Percentiles rank a stretch among this genome's conserved stretches.
Conservation (phyloP, 2,113 vertebrate species). For the Parus major region DNA sequence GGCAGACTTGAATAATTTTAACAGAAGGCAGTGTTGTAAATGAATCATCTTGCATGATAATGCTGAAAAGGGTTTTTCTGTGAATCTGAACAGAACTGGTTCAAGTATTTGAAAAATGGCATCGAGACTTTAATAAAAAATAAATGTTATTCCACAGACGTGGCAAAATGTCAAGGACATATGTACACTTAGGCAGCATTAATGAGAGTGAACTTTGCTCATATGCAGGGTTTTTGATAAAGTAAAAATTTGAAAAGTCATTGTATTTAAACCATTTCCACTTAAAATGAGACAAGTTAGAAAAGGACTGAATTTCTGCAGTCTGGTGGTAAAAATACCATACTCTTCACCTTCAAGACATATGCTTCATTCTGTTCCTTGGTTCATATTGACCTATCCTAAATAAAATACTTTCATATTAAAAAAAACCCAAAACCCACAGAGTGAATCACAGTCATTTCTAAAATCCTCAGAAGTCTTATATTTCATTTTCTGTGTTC, state of each 20-base stretch:
- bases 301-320: background rate
- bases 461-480: background rate
- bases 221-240: background rate
- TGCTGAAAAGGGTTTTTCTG: background rate
- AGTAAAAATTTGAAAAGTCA: background rate
- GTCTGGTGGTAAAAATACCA: background rate
- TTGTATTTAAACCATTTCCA: background rate
- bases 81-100: background rate
- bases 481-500: background rate
- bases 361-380: background rate
- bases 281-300: background rate
- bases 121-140: background rate
- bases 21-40: background rate
- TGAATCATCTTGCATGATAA: background rate
- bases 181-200: background rate
- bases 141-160: background rate
- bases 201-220: slow-evolving; percentile 33
- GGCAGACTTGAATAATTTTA: background rate
- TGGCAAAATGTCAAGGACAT: slow-evolving; percentile 27
- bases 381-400: background rate
- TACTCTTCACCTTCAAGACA: background rate
- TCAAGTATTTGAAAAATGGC: background rate
- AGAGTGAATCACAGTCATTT: background rate
- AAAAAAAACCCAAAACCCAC: rapidly evolving
- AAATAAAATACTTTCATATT: background rate